Evolutionary conservation across 2,797 vertebrate species (phyloP).

Genomic region (Limosa lapponica): DNA sequence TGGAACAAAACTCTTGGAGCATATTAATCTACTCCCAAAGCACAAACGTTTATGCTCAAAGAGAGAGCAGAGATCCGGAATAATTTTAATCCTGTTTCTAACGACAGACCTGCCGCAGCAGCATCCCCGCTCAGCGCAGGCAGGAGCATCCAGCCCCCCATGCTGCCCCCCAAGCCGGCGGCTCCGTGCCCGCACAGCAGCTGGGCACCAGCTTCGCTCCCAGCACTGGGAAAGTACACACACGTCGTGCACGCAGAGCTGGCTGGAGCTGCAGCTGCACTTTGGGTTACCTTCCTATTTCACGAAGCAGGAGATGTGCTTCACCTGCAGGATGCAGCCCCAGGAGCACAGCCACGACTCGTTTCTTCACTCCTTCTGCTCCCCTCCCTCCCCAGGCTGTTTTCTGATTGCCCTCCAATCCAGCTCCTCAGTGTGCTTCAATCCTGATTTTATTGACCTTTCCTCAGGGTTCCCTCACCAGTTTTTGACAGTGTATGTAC

Average conservation of each 20-base stretch:
- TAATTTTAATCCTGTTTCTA: neutral
- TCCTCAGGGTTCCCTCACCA: neutral
- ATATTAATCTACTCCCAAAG: neutral
- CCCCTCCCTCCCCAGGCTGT: neutral
- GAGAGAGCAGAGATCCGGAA: neutral
- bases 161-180: rapidly evolving
- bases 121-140: rapidly evolving
- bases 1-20: neutral
- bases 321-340: neutral
- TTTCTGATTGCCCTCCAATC: neutral
- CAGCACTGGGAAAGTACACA: neutral
- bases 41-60: neutral
- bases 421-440: neutral
- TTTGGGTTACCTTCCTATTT: neutral
- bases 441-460: neutral
- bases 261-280: neutral
- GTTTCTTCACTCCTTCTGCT: neutral
- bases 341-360: rapidly evolving
- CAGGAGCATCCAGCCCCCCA: rapidly evolving
- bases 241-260: rapidly evolving
- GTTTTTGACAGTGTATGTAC: neutral
- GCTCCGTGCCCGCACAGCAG: neutral
- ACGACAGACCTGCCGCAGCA: rapidly evolving
- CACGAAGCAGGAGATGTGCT: rapidly evolving
- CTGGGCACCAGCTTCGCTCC: neutral